Evolutionary conservation across 2,888 invertebrate species (phyloP), one percentile per base, ranked within the genome.

Genomic region (Nysson spinosus): DNA sequence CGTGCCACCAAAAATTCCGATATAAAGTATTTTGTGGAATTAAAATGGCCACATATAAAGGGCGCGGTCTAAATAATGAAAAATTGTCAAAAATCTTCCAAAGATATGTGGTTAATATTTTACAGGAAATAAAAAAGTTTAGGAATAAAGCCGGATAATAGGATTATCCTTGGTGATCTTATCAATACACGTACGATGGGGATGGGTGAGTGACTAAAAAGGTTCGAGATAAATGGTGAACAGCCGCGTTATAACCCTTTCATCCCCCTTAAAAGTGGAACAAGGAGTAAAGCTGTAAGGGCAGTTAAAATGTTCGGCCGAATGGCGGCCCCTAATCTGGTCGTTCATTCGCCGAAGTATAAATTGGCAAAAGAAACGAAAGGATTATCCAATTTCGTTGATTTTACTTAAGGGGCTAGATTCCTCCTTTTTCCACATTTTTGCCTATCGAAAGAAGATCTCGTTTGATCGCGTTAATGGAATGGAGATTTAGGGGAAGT

Each of bases 231-330:
- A 62, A 75, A 64, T 28, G 54, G 43, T 52, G 28, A 47, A 49
- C 52, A 26, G 39, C 44, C 35, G 22, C 52, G 51, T 57, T 68
- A 55, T 65, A 72, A 72, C 69, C 61, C 69, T 56, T 93, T 69
- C 91, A 92, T 90, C 69, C 91, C 89, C 85, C 30, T 61, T 47
- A 42, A 57, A 60, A 54, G 51, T 54, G 30, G 11, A 5, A 34
- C 50, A 30, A n/a, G 6, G 39, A 24, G 14, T 17, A 28, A 26
- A 16, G 28, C 22, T 22, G 11, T 22, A 20, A 39, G 46, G 30
- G 19, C 19, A n/a, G 26, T 43, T 43, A 34, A 34, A 34, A 43
- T 28, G 26, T 4, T 17, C 17, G 17, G 7, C 11, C 34, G 7
- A 14, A 4, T 4, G 6, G 3, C 24, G 35, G 40, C 50, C 37